Evolutionary conservation across 2,797 vertebrate genomes (phyloP).

Genomic region (Esox lucius): DNA sequence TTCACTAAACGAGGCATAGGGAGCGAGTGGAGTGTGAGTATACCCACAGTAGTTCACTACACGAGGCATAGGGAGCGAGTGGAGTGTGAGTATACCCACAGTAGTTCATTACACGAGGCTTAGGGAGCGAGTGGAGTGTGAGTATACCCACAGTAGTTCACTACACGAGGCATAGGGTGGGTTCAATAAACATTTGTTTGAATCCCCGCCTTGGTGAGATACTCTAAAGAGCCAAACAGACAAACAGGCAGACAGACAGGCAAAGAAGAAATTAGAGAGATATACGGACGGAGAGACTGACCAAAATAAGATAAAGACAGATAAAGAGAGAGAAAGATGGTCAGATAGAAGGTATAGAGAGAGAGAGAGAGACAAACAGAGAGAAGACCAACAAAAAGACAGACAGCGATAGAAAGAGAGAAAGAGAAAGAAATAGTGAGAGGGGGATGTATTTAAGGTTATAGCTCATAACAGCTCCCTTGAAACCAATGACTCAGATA

Average conservation of each 20-base stretch:
- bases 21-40: no score
- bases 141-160: not conserved
- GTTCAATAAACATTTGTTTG: not conserved
- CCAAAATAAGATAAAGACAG: not conserved
- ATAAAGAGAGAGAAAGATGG: slow-evolving; percentile 4
- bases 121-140: not conserved
- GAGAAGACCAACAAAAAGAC: not conserved
- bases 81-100: not conserved
- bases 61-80: not conserved
- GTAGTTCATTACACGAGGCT: not conserved
- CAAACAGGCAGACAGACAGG: not conserved
- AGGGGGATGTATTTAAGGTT: slow-evolving; percentile 47
- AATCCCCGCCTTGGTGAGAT: not conserved
- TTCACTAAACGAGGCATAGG: no score
- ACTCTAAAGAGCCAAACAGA: not conserved
- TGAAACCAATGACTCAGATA: slow-evolving; percentile 78
- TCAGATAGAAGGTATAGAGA: slow-evolving; percentile 10
- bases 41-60: no score
- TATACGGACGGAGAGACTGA: not conserved
- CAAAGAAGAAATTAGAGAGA: not conserved
- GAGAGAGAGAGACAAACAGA: not conserved
- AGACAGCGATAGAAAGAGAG: slow-evolving; percentile 42
- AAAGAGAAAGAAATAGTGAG: no score
- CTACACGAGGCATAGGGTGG: not conserved
- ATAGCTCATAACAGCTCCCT: slow-evolving; percentile 73